phyloP scores from a whole-genome alignment of 1,140 invertebrate genomes.

The Acromyrmex heyeri region DNA sequence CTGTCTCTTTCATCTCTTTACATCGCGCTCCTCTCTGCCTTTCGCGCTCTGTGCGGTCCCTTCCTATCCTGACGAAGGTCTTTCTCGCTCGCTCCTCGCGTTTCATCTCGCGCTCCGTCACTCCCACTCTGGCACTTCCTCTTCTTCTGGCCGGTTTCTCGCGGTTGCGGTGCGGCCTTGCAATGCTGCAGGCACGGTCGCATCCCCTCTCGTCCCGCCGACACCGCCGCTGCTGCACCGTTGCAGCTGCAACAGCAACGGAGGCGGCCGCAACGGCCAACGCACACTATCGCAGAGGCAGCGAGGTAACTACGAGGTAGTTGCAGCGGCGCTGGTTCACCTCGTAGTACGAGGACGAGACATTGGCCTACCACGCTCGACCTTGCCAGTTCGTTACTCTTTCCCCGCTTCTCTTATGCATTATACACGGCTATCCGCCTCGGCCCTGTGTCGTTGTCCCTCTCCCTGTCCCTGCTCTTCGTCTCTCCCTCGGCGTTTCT shows the following conservation, averaged over 20 bases:
- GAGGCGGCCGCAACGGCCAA: constrained; percentile 54
- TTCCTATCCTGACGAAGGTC: constrained; percentile 23
- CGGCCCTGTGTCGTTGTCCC: constrained; percentile 68
- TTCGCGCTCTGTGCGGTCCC: constrained; percentile 52
- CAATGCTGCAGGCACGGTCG: constrained; percentile 80
- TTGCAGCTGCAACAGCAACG: constrained; percentile 78
- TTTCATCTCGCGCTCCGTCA: constrained; percentile 70
- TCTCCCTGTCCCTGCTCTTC: constrained; percentile 48
- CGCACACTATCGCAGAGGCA: constrained; percentile 54
- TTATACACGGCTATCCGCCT: constrained; percentile 79
- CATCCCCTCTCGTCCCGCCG: background rate
- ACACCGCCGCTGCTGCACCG: constrained; percentile 68
- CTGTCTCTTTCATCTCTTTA: constrained; percentile 46
- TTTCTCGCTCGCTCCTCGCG: constrained; percentile 62
- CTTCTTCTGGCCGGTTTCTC: constrained; percentile 75
- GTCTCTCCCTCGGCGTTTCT: constrained; percentile 55
- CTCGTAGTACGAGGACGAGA: constrained; percentile 82
- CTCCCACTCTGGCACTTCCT: constrained; percentile 73
- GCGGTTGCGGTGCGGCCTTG: constrained; percentile 83
- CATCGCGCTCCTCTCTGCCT: constrained; percentile 20
- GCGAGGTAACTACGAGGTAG: constrained; percentile 61
- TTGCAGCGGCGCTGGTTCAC: constrained; percentile 73
- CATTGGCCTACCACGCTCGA: constrained; percentile 86
- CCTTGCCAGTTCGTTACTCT: constrained; percentile 87
- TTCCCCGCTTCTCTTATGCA: constrained; percentile 81